Conservation (phyloP, 2,888 invertebrate genomes). For the Drosophila ezoana region DNA sequence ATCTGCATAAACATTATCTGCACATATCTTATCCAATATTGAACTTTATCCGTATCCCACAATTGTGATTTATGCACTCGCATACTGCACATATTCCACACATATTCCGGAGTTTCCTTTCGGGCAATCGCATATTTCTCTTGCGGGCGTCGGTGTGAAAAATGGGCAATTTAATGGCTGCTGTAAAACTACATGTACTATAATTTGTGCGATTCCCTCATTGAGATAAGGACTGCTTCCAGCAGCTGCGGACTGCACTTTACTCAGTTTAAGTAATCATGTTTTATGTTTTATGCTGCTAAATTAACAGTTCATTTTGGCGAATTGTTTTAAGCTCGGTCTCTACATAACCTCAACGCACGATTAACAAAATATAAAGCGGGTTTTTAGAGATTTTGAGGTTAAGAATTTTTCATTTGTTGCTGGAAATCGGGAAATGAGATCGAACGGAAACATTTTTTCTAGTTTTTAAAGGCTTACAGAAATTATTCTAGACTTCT, state of each 20-base stretch:
- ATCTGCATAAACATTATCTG: not conserved
- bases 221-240: constrained; percentile 28
- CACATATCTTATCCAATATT: constrained; percentile 27
- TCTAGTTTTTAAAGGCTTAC: too few relatives aligned
- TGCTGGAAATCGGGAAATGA: not conserved
- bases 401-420: too few relatives aligned
- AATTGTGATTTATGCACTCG: constrained; percentile 71
- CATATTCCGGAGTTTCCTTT: constrained; percentile 18
- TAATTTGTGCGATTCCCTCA: constrained; percentile 58
- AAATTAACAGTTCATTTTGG: constrained; percentile 53
- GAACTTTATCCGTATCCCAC: constrained; percentile 16
- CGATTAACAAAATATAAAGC: not conserved
- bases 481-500: too few relatives aligned
- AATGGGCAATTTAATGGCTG: constrained; percentile 66
- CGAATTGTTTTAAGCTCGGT: constrained; percentile 25
- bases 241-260: not conserved
- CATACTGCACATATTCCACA: constrained; percentile 37
- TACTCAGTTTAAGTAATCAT: constrained; percentile 32
- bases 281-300: constrained; percentile 29
- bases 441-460: too few relatives aligned
- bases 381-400: too few relatives aligned
- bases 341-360: constrained; percentile 8
- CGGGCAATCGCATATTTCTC: constrained; percentile 11
- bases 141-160: constrained; percentile 51
- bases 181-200: constrained; percentile 23